Base-by-base conservation (phyloP, 2,113 vertebrate genomes). In the Passer domesticus region DNA sequence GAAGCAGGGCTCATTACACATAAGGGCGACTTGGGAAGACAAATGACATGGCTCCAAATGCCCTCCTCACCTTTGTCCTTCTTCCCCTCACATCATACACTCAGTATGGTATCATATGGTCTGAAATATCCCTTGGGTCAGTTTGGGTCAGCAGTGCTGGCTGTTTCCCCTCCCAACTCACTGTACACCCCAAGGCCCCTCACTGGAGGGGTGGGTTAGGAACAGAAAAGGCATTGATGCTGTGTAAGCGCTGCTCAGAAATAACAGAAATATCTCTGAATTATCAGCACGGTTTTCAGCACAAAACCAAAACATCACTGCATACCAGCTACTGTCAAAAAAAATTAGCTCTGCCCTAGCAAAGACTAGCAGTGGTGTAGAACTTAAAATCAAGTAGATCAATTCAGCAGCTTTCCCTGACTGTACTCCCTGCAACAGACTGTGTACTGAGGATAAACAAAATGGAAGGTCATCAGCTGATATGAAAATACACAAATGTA, bases 91-190 rank as follows among this genome's bases (percentile, higher is more conserved):
- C 13, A 3, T 39, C n/a, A 31, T 46, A 7, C 35, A 4, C 20
- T 41, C 33, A 52, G 17, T 4, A 5, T 27, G 56, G 8, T 25
- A 3, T 22, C 39, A 10, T 8, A 6, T 6, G 30, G 10, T 22
- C 17, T 43, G 41, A 27, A 15, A 37, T 31, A 43, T 44, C 28
- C 17, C 30, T 58, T 31, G 20, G 41, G 31, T 47, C 59, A 56
- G 67, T n/a, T n/a, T 11, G 15, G 25, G 31, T 47, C 59, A 56
- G 67, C 31, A 69, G 25, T 59, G 39, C 56, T 14, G 27, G 13
- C 15, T 72, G 9, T 33, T 23, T 66, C 20, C 28, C 23, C 17
- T 58, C 39, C 23, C 49, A 46, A 0, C 10, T 27, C 1, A 0
- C 11, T 27, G 14, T n/a, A 4, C 27, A 10, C 10, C 25, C 24